Percentiles rank a stretch among this genome's conserved stretches.
phyloP scores from a whole-genome alignment of 2,888 invertebrate species.

The Fragum whitleyi region DNA sequence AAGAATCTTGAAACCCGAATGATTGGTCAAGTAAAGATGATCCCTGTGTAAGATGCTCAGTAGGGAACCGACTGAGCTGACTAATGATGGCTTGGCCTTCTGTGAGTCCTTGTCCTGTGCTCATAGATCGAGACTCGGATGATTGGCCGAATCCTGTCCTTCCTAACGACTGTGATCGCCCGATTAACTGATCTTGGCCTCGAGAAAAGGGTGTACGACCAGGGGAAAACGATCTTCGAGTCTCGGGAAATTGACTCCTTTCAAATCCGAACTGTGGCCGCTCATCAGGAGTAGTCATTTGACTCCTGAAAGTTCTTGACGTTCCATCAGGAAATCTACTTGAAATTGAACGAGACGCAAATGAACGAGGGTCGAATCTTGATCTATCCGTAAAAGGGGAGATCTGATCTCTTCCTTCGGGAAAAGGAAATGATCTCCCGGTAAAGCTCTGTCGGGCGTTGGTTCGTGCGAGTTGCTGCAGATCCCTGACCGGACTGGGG shows the following conservation, averaged over 20 bases:
- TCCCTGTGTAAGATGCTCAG: neutral
- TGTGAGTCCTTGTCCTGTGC: neutral
- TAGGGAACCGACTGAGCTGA: constrained; percentile 8
- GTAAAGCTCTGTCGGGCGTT: neutral
- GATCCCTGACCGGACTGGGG: neutral
- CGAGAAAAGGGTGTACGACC: neutral
- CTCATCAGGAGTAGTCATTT: constrained; percentile 16
- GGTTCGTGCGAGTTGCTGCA: neutral
- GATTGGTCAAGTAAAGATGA: constrained; percentile 13
- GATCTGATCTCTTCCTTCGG: neutral
- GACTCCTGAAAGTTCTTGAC: constrained; percentile 11
- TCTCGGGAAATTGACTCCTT: neutral
- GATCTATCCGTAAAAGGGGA: neutral
- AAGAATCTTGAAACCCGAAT: constrained; percentile 1
- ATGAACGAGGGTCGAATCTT: constrained; percentile 8
- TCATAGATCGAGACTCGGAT: neutral
- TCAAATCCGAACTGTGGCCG: constrained; percentile 20
- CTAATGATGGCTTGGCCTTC: constrained; percentile 5
- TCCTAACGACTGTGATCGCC: neutral
- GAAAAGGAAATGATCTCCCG: neutral
- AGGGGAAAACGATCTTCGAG: neutral
- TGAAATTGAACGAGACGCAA: neutral
- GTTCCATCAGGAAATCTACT: neutral
- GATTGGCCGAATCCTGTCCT: constrained; percentile 16
- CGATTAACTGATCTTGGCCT: neutral